Percentiles rank a stretch among this genome's conserved stretches.
phyloP scores from a whole-genome alignment of 2,113 vertebrate species.

The Solea solea region DNA sequence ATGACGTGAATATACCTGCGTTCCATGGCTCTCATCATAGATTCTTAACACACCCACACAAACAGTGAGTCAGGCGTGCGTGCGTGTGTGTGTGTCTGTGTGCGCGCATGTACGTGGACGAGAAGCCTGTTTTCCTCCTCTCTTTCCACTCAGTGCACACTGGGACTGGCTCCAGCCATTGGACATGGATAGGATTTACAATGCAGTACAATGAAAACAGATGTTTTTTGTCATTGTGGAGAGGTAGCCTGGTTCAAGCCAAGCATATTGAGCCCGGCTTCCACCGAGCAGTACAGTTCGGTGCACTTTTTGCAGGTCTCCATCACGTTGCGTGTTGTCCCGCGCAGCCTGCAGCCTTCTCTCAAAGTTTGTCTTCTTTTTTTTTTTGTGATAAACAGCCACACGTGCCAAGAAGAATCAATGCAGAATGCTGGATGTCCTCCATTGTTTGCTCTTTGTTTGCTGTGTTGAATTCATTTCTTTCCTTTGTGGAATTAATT shows the following conservation, averaged over 20 bases:
- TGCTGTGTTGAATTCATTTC: too few relatives aligned
- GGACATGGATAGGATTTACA: conserved; percentile 46
- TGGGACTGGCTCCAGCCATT: conserved; percentile 60
- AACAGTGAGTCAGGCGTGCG: conserved; percentile 15
- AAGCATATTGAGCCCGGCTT: conserved; percentile 1
- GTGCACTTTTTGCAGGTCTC: too few relatives aligned
- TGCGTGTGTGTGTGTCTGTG: conserved; percentile 3
- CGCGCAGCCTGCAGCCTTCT: too few relatives aligned
- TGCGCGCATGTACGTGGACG: conserved; percentile 13
- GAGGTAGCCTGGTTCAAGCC: conserved; percentile 5
- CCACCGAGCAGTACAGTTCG: too few relatives aligned
- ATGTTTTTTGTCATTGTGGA: conserved; percentile 50
- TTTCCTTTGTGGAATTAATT: too few relatives aligned
- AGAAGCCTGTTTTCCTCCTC: conserved; percentile 16
- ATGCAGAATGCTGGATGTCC: too few relatives aligned
- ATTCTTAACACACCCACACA: conserved; percentile 22
- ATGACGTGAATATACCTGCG: neutral
- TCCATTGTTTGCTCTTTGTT: too few relatives aligned
- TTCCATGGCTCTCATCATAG: conserved; percentile 10
- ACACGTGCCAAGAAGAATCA: too few relatives aligned
- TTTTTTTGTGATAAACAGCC: too few relatives aligned
- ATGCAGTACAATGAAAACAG: conserved; percentile 55
- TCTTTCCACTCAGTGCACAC: conserved; percentile 33
- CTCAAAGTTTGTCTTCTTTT: too few relatives aligned
- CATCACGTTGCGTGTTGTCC: too few relatives aligned